Evolutionary conservation across 2,888 invertebrate species (phyloP), one percentile per base, ranked within the genome.

Genomic region (Chalcosyrphus nemorum): DNA sequence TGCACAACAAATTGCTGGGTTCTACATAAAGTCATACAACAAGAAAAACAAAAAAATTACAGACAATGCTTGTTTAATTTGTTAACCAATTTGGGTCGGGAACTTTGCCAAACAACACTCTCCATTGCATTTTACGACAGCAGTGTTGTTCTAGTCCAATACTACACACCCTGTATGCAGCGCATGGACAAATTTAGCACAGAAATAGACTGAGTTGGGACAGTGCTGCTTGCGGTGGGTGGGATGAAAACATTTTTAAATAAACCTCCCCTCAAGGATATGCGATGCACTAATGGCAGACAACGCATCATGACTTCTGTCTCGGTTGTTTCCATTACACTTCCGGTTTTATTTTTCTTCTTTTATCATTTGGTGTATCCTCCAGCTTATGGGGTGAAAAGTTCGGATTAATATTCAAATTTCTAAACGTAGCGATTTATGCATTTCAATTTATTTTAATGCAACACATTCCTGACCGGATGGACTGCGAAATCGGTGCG

Each of bases 21-120:
- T 21, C 29, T 43, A 78, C 47, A 47, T 68, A 52, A 59, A 66
- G 45, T 2, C 54, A 11, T 13, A 24, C 41, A 66, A 57, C 47
- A 15, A n/a, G n/a, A n/a, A n/a, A n/a, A n/a, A n/a, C n/a, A n/a
- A n/a, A 32, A 32, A 74, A 21, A 56, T 17, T 72, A 19, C 61
- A 68, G 50, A 82, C 66, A 78, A 81, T 56, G 54, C 50, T 24
- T 50, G 61, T 80, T 74, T 74, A 84, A 84, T 80, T 84, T 84
- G 84, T 72, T 68, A 80, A 68, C 80, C 80, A 84, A 84, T 84
- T 80, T 29, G 72, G 54, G 66, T 84, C 63, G 80, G 84, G 84
- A 84, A 84, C 77, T 68, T 68, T 84, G 84, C 84, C 84, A 80
- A 84, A 80, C 80, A 72, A 72, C 38, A 65, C 41, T 65, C 65